Base-by-base conservation (phyloP, 2,888 invertebrate species). In the Neelides folsomi region DNA sequence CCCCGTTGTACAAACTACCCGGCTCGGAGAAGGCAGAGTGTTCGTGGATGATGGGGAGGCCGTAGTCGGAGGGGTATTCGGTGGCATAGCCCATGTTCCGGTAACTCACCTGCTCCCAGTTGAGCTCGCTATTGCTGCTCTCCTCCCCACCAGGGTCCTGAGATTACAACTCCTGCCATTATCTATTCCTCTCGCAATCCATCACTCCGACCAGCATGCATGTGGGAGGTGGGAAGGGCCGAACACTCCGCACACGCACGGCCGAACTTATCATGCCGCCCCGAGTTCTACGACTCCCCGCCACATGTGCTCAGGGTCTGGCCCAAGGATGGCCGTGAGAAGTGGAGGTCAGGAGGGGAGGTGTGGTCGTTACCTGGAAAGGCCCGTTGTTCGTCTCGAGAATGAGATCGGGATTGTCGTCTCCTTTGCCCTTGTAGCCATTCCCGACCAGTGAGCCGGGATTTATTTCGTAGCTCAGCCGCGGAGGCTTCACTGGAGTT, bases 11-110 rank as follows among this genome's bases (percentile, higher is more conserved):
- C 57, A 54, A 62, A 53, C 59, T 60, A 42, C 57, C 55, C 55
- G 48, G 46, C 27, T 62, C 63, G 56, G 60, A 62, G 57, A 60
- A 63, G 46, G 61, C 65, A 54, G 61, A 61, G 52, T 65, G 60
- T 51, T 65, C 65, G 37, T 62, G 62, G 36, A 63, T 65, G 66
- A 83, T 77, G 8, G 85, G 84, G 68, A 86, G 73, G 50, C 86
- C 86, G 70, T 86, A 84, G 71, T 86, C 84, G 19, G 81, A 73
- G 41, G 84, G 85, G 70, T 85, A 85, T 39, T 80, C 80, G 16
- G 60, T 48, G 38, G 58, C 50, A 58, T 61, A 63, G 43, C 62
- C 62, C 56, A 62, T 54, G 53, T 64, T 63, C 20, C 64, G 56
- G 56, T 64, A 64, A 50, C 62, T 64, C 52, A 58, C 58, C 56